Evolutionary conservation across 2,888 invertebrate species (phyloP).

Genomic region (Papilio elwesi): DNA sequence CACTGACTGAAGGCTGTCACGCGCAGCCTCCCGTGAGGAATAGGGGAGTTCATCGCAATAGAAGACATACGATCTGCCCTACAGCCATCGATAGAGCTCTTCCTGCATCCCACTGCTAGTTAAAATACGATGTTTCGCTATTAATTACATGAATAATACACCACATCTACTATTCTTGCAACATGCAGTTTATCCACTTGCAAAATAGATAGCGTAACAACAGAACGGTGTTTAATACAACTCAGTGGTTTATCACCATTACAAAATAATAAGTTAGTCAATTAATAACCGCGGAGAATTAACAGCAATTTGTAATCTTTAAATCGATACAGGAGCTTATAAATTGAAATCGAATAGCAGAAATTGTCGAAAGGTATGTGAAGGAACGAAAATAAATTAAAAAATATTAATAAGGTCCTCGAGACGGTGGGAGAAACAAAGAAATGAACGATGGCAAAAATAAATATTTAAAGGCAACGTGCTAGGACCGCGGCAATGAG

Average conservation of each 20-base stretch:
- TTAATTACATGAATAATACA: slow-evolving; percentile 3
- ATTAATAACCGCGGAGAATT: slow-evolving; percentile 13
- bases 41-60: slow-evolving; percentile 55
- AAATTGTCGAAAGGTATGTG: slow-evolving; percentile 37
- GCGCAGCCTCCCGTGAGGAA: slow-evolving; percentile 68
- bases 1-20: slow-evolving; percentile 79
- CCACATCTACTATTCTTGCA: slow-evolving; percentile 7
- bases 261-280: slow-evolving; percentile 9
- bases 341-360: slow-evolving; percentile 39
- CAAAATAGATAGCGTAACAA: background rate
- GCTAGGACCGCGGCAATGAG: slow-evolving; percentile 29
- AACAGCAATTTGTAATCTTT: slow-evolving; percentile 30
- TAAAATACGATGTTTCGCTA: slow-evolving; percentile 25
- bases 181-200: background rate
- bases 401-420: slow-evolving; percentile 31
- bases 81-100: slow-evolving; percentile 24
- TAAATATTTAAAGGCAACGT: slow-evolving; percentile 29
- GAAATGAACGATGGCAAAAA: slow-evolving; percentile 37
- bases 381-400: slow-evolving; percentile 19
- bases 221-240: slow-evolving; percentile 11
- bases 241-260: background rate
- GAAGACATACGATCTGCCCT: slow-evolving; percentile 44
- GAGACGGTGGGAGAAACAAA: slow-evolving; percentile 33
- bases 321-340: slow-evolving; percentile 30
- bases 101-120: slow-evolving; percentile 17